A percentile compares a stretch with the other conserved stretches of the same genome.
Conservation (phyloP, 2,113 vertebrate genomes). For the Neogobius melanostomus region DNA sequence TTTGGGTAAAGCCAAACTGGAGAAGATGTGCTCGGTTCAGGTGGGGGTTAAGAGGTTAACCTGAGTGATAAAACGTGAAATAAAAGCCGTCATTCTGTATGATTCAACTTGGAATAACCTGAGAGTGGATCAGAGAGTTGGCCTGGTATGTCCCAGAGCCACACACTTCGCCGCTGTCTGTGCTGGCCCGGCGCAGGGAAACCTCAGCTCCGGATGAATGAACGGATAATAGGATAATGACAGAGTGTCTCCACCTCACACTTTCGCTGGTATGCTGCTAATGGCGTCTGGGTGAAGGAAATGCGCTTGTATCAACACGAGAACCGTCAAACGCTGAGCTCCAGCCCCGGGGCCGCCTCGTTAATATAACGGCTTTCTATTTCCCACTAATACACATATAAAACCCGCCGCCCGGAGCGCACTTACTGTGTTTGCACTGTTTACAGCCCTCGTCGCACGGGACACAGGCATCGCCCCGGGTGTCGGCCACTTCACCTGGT, state of each 20-base stretch:
- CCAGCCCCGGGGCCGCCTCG: background rate
- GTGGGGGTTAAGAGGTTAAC: too few relatives aligned
- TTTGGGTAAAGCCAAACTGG: too few relatives aligned
- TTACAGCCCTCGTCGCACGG: constrained; percentile 86
- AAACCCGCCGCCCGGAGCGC: background rate
- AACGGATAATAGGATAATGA: constrained; percentile 61
- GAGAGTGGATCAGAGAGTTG: background rate
- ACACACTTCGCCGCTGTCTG: constrained; percentile 14
- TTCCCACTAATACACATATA: too few relatives aligned
- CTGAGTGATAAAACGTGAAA: too few relatives aligned
- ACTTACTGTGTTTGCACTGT: constrained; percentile 82
- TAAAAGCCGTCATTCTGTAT: too few relatives aligned
- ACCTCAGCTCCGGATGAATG: constrained; percentile 22
- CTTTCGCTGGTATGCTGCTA: constrained; percentile 36
- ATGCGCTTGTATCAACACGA: constrained; percentile 21
- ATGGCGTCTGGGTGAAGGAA: constrained; percentile 29
- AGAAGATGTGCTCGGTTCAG: too few relatives aligned
- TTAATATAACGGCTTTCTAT: too few relatives aligned
- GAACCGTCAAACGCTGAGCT: background rate
- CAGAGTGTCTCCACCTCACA: constrained; percentile 54
- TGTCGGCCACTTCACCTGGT: constrained; percentile 79
- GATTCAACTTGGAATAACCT: too few relatives aligned
- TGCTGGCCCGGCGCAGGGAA: background rate
- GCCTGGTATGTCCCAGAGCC: background rate
- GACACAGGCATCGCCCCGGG: constrained; percentile 76